Evolutionary conservation across 2,888 invertebrate species (phyloP).

Genomic region (Calliphora vomitoria): DNA sequence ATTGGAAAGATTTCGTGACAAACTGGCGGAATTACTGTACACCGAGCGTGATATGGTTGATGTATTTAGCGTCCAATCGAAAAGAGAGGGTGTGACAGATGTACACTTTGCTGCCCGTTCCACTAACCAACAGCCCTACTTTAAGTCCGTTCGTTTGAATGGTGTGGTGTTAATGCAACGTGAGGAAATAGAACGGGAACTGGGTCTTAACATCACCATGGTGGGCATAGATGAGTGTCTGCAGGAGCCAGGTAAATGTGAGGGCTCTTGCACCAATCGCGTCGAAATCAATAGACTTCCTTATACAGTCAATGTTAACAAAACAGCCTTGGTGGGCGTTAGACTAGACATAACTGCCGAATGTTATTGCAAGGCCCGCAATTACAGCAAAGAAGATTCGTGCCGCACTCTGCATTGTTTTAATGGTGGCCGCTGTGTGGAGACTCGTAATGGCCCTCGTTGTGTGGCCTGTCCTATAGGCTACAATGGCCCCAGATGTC

Average conservation of each 20-base stretch:
- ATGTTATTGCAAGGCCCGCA: slow-evolving; percentile 95
- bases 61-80: slow-evolving; percentile 96
- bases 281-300: slow-evolving; percentile 92
- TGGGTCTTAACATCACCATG: slow-evolving; percentile 97
- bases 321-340: slow-evolving; percentile 97
- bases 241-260: slow-evolving; percentile 94
- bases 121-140: slow-evolving; percentile 90
- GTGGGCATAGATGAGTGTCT: slow-evolving; percentile 98
- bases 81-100: slow-evolving; percentile 93
- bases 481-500: slow-evolving; percentile 97
- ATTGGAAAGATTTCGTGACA: slow-evolving; percentile 94
- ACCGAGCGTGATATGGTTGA: slow-evolving; percentile 96
- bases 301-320: slow-evolving; percentile 98
- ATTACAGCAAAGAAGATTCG: slow-evolving; percentile 94
- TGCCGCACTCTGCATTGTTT: slow-evolving; percentile 95
- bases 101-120: slow-evolving; percentile 97
- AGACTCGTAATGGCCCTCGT: slow-evolving; percentile 93
- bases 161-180: slow-evolving; percentile 96
- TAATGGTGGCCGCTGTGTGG: slow-evolving; percentile 97
- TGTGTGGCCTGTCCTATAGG: slow-evolving; percentile 95
- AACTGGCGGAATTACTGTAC: slow-evolving; percentile 93
- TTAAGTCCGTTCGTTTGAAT: slow-evolving; percentile 96
- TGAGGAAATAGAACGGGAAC: slow-evolving; percentile 95
- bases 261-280: slow-evolving; percentile 96
- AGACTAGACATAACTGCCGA: slow-evolving; percentile 95